Percentiles rank a stretch among this genome's conserved stretches.
phyloP scores from a whole-genome alignment of 92 coral and sea anemone species.

The Epizoanthus rinbou region DNA sequence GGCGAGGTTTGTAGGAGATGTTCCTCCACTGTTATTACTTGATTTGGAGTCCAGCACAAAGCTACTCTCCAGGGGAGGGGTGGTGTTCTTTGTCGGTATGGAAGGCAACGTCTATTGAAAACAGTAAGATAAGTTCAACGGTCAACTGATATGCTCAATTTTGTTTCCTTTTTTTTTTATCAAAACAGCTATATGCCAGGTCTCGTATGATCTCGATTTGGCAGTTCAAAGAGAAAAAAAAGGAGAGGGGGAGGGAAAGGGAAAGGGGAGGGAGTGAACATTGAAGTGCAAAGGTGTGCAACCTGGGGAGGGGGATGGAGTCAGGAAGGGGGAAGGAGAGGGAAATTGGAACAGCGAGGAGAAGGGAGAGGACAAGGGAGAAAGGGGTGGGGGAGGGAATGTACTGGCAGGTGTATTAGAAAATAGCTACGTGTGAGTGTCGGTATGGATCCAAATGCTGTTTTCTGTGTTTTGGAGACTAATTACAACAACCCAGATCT shows the following conservation, averaged over 20 bases:
- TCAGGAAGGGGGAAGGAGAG: background rate
- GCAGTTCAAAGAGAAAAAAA: background rate
- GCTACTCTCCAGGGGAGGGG: constrained; percentile 27
- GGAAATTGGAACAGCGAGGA: background rate
- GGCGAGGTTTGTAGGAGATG: background rate
- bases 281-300: too few relatives aligned
- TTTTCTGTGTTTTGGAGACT: too few relatives aligned
- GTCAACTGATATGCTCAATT: too few relatives aligned
- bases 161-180: too few relatives aligned
- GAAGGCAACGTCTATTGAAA: constrained; percentile 42
- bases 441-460: too few relatives aligned
- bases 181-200: too few relatives aligned
- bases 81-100: constrained; percentile 18
- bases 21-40: background rate
- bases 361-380: background rate
- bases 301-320: background rate
- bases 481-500: too few relatives aligned
- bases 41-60: constrained; percentile 1
- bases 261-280: background rate
- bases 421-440: background rate
- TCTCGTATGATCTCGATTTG: too few relatives aligned
- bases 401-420: background rate
- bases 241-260: background rate
- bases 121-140: too few relatives aligned
- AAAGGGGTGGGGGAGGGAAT: background rate